These are phyloP conservation scores for Meloe dianella DNA, from an alignment of 2,888 invertebrate genomes.

Conservation along the genomic window DNA sequence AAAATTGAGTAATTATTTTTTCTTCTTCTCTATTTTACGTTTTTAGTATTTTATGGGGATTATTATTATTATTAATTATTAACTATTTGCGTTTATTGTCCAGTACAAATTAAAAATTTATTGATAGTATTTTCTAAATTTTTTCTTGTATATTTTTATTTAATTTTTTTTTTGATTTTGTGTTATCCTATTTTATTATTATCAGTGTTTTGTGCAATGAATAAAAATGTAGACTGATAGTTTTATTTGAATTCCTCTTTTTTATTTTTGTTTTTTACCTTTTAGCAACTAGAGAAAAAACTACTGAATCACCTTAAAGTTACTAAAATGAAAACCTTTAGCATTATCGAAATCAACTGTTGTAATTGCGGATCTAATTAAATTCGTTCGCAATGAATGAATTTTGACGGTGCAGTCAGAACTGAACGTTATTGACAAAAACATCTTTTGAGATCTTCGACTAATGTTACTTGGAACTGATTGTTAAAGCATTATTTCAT, in stretches of 20 bases:
- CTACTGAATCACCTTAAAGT: too few relatives aligned
- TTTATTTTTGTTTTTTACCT: conserved; percentile 32
- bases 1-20: conserved; percentile 43
- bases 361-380: too few relatives aligned
- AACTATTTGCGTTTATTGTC: conserved; percentile 37
- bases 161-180: conserved; percentile 44
- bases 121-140: conserved; percentile 54
- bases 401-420: too few relatives aligned
- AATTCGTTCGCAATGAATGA: too few relatives aligned
- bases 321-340: too few relatives aligned
- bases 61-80: conserved; percentile 42
- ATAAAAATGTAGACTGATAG: conserved; percentile 59
- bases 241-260: conserved; percentile 47
- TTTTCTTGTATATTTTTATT: conserved; percentile 50
- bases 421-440: too few relatives aligned
- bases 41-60: conserved; percentile 49
- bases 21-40: conserved; percentile 35
- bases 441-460: too few relatives aligned
- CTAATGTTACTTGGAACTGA: too few relatives aligned
- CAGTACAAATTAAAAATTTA: conserved; percentile 55
- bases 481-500: too few relatives aligned
- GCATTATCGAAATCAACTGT: too few relatives aligned
- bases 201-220: conserved; percentile 59
- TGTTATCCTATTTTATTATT: conserved; percentile 56
- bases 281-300: not conserved